Base-by-base conservation (phyloP, 2,113 vertebrate genomes). In the Solea solea region DNA sequence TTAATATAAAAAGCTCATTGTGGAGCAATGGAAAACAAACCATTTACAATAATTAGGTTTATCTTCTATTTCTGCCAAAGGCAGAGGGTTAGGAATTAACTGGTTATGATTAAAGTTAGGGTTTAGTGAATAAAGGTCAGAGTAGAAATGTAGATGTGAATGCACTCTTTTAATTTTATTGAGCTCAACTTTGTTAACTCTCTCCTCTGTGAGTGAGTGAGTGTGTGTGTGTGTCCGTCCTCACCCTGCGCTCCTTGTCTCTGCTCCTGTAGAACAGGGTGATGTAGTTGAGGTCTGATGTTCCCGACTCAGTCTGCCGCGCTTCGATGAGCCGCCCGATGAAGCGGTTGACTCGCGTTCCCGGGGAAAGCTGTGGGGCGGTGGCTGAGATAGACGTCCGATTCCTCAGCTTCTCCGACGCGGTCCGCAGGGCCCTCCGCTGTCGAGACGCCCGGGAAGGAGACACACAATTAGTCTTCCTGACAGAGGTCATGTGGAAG, bases 271-370 rank as follows among this genome's bases (percentile, higher is more conserved):
- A 99, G 83, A 94, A 94, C 80, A 99, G 91, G 9, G 96, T 97
- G 69, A 98, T 81, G 87, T 92, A 95, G 92, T 97, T 94, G 82
- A 99, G 91, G 68, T 99, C 96, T 1, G 97, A 92, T 79, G 95
- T 95, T 91, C 95, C 95, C 0, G 96, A 96, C 84, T 99, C 96
- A 0, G 95, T 97, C 85, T 97, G 96, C 2, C 97, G 95, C 4
- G 98, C 98, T 72, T 99, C 98, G 52, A 99, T 95, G 84, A 99
- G 93, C 64, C 98, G 95, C 46, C 97, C 93, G 28, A 99, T 96
- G 82, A 97, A 99, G 81, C 96, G 95, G 90, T 99, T 98, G 64
- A 99, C 97, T 5, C 97, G 94, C 0, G 96, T 95, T 69, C 94
- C 96, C 0, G 98, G 97, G 0, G 95, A 95, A 81, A 94, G 94